These are phyloP conservation scores for Spisula solida DNA, from an alignment of 2,888 invertebrate genomes.

Conservation along the genomic window DNA sequence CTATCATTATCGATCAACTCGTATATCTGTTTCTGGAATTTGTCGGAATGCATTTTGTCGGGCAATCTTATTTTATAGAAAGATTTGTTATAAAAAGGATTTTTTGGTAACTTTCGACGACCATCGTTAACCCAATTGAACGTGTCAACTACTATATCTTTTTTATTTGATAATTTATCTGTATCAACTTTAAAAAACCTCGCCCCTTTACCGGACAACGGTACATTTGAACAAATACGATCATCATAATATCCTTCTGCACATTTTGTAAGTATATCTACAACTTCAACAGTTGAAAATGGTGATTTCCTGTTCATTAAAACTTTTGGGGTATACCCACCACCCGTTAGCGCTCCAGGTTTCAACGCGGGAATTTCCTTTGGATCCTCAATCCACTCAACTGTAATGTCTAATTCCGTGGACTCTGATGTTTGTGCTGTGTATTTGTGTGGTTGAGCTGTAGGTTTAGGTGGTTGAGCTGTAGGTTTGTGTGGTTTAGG, in stretches of 20 bases:
- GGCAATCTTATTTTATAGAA: not conserved
- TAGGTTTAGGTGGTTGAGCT: no score
- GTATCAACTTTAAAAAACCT: slow-evolving; percentile 10
- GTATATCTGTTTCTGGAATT: not conserved
- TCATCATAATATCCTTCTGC: not conserved
- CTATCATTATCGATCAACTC: not conserved
- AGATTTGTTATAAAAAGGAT: not conserved
- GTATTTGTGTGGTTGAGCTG: no score
- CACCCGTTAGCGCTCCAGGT: no score
- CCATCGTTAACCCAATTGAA: slow-evolving; percentile 29
- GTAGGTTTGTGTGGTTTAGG: no score
- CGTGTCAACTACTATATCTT: not conserved
- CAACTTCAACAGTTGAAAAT: no score
- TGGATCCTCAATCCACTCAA: no score
- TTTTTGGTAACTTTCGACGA: not conserved
- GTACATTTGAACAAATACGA: not conserved
- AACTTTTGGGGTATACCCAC: no score
- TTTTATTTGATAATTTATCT: not conserved
- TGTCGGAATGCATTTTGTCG: not conserved
- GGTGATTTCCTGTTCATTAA: no score
- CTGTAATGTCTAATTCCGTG: no score
- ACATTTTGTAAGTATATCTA: not conserved
- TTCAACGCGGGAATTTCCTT: no score
- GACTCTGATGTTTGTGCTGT: no score
- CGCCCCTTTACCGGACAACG: not conserved